Percentiles rank a stretch among this genome's conserved stretches.
Evolutionary conservation across 2,797 vertebrate genomes (phyloP).

Genomic region (Calcarius lapponicus): DNA sequence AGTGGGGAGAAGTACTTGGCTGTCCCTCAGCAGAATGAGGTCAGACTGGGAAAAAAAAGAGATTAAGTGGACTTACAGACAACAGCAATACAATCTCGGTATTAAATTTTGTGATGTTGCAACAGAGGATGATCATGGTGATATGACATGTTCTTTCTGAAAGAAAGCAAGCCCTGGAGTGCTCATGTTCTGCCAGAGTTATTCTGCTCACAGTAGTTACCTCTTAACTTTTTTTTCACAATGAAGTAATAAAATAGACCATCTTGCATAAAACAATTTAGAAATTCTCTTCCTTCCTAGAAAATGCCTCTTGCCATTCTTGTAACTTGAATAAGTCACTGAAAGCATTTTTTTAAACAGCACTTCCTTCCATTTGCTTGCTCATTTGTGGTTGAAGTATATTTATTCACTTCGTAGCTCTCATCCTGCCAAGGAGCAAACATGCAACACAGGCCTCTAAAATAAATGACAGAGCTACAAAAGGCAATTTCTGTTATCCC

Average conservation of each 20-base stretch:
- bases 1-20: background rate
- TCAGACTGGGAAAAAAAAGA: background rate
- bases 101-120: background rate
- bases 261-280: conserved; percentile 49
- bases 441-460: conserved; percentile 23
- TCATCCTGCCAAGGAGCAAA: conserved; percentile 58
- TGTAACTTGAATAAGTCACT: conserved; percentile 54
- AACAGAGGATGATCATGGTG: conserved; percentile 11
- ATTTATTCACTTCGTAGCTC: conserved; percentile 20
- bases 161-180: background rate
- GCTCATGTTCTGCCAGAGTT: background rate
- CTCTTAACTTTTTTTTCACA: conserved; percentile 23
- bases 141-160: conserved; percentile 31
- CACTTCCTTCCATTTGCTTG: conserved; percentile 61
- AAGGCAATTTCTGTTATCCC: background rate
- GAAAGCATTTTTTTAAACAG: conserved; percentile 37
- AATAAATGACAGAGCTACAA: background rate
- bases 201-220: background rate
- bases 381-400: conserved; percentile 58
- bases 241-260: conserved; percentile 40
- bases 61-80: background rate
- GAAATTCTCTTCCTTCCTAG: conserved; percentile 58
- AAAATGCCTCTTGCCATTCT: conserved; percentile 56
- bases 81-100: background rate
- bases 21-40: background rate